Evolutionary conservation across 1,140 invertebrate species (phyloP), one percentile per base, ranked within the genome.

Genomic region (Capitella teleta): DNA sequence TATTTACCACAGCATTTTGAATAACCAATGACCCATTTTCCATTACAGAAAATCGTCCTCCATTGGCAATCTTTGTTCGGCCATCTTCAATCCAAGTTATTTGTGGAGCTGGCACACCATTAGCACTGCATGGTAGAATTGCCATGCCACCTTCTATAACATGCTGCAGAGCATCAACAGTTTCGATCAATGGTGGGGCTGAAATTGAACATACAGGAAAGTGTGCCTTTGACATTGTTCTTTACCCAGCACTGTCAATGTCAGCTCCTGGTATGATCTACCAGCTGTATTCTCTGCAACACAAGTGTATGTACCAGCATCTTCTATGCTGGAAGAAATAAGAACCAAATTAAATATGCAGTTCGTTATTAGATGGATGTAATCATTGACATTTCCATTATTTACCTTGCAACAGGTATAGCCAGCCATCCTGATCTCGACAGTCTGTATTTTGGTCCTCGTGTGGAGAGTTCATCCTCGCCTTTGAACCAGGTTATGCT

Each of bases 291-390:
- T 74, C 38, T 56, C 55, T 18, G 70, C 71, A 30, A 71, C 55
- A 59, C 73, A 74, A 1, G 55, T 64, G 53, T 67, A 74, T 5
- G 47, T 61, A 8, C 73, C 73, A 45, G 59, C 54, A 62, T 74
- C 67, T 47, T 59, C 57, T 24, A 58, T 54, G 45, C 69, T 70
- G 51, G 24, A 59, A 24, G 3, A 5, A 28, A 32, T 32, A 32
- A 10, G n/a, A 32, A 51, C 10, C 12, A 48, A 47, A 1, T 21
- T 32, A 32, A 32, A 10, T 32, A 32, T 32, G n/a, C n/a, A n/a
- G n/a, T n/a, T n/a, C n/a, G n/a, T n/a, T 32, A 32, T 32, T 32
- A 32, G 8, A 8, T n/a, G 8, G n/a, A 32, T 10, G 30, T 32
- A 10, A 32, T 8, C 30, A n/a, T 32, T 8, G 30, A n/a, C n/a